A percentile compares a stretch with the other conserved stretches of the same genome.
phyloP scores from a whole-genome alignment of 2,113 vertebrate genomes.

The Gopherus evgoodei region DNA sequence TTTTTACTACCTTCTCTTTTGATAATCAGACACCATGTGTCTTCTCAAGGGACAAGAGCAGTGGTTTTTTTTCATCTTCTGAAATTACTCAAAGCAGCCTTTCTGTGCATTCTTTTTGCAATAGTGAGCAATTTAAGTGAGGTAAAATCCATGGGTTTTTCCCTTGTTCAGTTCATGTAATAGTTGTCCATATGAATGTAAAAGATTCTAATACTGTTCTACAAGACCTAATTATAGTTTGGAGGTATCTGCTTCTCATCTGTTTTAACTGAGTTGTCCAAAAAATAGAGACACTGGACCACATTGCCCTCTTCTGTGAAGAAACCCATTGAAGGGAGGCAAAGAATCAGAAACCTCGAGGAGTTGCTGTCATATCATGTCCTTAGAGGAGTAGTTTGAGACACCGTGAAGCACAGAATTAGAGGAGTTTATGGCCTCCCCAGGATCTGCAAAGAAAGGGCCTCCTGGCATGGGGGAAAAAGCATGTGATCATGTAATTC shows the following conservation, averaged over 20 bases:
- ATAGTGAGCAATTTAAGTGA: background rate
- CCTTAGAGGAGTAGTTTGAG: background rate
- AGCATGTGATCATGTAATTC: background rate
- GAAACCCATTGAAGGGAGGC: background rate
- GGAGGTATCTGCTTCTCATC: background rate
- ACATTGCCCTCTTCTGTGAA: background rate
- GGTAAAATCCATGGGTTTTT: background rate
- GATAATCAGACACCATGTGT: background rate
- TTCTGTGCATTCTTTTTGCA: slow-evolving; percentile 15
- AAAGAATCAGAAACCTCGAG: background rate
- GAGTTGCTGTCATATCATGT: background rate
- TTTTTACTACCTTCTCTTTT: background rate
- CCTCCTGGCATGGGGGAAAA: background rate
- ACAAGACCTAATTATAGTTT: background rate
- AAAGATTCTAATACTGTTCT: background rate
- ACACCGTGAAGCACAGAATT: background rate
- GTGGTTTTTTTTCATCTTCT: slow-evolving; percentile 17
- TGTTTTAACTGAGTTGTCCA: background rate
- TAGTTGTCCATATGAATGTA: background rate
- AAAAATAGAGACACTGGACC: background rate
- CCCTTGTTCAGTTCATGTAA: background rate
- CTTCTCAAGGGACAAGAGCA: background rate
- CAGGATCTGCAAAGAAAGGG: background rate
- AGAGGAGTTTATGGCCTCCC: background rate
- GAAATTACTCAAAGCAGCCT: slow-evolving; percentile 4